Conservation (phyloP, 2,797 vertebrate species). For the Rhadinocentrus ornatus region DNA sequence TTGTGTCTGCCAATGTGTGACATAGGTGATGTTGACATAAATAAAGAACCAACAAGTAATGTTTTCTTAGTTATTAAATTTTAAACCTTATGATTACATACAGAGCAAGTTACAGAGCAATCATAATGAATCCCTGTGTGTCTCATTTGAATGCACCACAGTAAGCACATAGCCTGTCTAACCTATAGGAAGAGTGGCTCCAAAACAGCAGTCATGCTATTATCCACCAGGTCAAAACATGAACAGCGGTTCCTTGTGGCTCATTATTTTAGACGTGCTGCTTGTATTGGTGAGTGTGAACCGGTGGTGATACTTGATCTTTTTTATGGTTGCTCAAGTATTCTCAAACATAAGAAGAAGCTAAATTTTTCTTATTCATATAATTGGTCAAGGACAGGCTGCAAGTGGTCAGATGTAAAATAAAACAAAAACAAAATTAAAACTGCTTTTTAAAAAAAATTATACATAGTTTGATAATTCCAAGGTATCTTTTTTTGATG, state of each 20-base stretch:
- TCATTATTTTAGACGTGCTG: constrained; percentile 8
- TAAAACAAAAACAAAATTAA: background rate
- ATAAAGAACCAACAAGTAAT: background rate
- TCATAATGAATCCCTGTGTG: background rate
- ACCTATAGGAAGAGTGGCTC: background rate
- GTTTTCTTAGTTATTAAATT: background rate
- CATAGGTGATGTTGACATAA: background rate
- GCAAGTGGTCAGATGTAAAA: background rate
- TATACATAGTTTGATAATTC: too few species aligned
- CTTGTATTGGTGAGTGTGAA: constrained; percentile 19
- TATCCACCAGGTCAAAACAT: constrained; percentile 14
- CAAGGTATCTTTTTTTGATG: too few species aligned
- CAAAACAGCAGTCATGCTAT: background rate
- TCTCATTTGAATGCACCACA: constrained; percentile 1
- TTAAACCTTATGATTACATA: background rate
- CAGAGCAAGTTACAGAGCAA: background rate
- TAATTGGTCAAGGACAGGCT: background rate
- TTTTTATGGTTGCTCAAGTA: background rate
- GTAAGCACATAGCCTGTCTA: background rate
- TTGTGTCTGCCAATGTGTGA: background rate
- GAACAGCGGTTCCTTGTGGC: background rate
- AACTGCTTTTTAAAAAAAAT: too few species aligned
- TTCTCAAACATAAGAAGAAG: background rate
- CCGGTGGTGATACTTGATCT: background rate
- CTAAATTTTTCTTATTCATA: background rate